Evolutionary conservation across 2,113 vertebrate species (phyloP).

Genomic region (Acanthisitta chloris): DNA sequence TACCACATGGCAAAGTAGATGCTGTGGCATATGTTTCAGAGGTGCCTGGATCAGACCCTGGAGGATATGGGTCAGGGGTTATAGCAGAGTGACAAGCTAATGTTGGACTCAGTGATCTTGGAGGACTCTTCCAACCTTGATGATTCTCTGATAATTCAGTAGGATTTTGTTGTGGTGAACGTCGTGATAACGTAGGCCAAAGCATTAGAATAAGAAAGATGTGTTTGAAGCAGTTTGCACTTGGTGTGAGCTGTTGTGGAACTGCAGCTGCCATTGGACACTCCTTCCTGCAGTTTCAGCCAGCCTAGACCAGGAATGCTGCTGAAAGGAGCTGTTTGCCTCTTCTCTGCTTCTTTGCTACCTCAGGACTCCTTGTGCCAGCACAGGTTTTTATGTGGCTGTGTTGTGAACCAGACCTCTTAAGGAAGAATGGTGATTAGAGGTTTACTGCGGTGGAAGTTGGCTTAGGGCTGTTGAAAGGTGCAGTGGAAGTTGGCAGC

Average conservation of each 20-base stretch:
- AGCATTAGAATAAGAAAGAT: not conserved
- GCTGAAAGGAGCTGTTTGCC: not conserved
- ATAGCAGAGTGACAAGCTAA: too few relatives aligned
- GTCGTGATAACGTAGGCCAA: not conserved
- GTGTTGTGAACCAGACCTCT: not conserved
- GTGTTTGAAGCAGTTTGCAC: not conserved
- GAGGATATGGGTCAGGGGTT: too few relatives aligned
- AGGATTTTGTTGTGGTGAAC: too few relatives aligned
- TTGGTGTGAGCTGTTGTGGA: not conserved
- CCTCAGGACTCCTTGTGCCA: not conserved
- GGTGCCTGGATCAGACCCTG: too few relatives aligned
- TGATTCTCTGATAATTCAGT: too few relatives aligned
- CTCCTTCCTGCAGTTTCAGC: not conserved
- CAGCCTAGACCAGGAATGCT: not conserved
- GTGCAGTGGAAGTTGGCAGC: not conserved
- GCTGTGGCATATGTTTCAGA: not conserved
- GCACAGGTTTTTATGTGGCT: not conserved
- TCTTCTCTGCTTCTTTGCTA: not conserved
- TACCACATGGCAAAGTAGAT: not conserved
- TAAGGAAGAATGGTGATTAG: not conserved
- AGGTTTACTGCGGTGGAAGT: not conserved
- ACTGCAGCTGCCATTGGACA: not conserved
- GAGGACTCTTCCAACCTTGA: too few relatives aligned
- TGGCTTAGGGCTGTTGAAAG: not conserved
- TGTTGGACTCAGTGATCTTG: too few relatives aligned